Evolutionary conservation across 2,888 invertebrate species (phyloP), one percentile per base, ranked within the genome.

Genomic region (Clitarchus hookeri): DNA sequence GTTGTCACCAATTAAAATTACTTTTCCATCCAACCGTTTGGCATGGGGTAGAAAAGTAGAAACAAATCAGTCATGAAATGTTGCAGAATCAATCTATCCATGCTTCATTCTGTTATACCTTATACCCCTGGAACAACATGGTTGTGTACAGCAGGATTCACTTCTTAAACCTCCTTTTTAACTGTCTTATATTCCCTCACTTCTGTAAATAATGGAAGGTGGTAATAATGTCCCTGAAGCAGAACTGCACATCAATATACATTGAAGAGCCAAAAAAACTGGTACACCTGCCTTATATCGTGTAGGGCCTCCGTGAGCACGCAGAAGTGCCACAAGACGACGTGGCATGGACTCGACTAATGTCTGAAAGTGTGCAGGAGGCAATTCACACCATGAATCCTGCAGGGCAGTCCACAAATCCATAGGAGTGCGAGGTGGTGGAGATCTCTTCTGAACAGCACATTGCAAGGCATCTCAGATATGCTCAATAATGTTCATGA

Each of bases 41-140:
- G 88, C 65, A 85, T 88, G 87, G 26, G 89, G 89, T 44, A 91
- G 79, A 44, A 89, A 87, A n/a, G 88, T 25, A 44, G 85, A 87
- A 44, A 87, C 44, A 86, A 91, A 90, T 91, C 90, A 90, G 86
- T 90, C 90, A 80, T 88, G 87, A 87, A 91, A 90, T 79, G 85
- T 86, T 6, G 78, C 27, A 44, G 84, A 25, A 84, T 91, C 90
- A 88, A 91, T 90, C 90, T 90, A 91, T 2, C 90, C 90, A 83
- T 87, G 87, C 84, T 86, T 86, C 1, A 87, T 88, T 16, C 88
- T 53, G 86, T 88, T 89, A 86, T 89, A 90, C 4, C 89, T n/a
- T n/a, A n/a, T n/a, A 87, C 88, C 25, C 36, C 12, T 77, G n/a
- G 85, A 48, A 25, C 86, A 86, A 80, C 86, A 86, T 25, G 79